phyloP scores from a whole-genome alignment of 2,888 invertebrate genomes.

The Leptura quadrifasciata region DNA sequence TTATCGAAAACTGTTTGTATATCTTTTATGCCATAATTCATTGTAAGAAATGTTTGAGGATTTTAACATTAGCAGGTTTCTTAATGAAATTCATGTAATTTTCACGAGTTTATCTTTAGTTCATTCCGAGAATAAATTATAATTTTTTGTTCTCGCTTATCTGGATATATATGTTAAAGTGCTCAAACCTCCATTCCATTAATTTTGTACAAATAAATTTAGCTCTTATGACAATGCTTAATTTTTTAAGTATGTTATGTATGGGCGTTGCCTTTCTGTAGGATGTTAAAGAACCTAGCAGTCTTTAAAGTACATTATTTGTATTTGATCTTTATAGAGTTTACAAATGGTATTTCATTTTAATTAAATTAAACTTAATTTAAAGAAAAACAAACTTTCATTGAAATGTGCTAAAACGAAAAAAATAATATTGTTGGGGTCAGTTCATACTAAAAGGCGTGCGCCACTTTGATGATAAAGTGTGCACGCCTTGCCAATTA shows the following conservation, averaged over 20 bases:
- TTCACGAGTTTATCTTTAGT: background rate
- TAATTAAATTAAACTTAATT: background rate
- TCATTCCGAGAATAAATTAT: background rate
- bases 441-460: too few relatives aligned
- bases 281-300: background rate
- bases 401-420: too few relatives aligned
- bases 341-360: background rate
- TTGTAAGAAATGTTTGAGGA: background rate
- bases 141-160: background rate
- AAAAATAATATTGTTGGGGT: too few relatives aligned
- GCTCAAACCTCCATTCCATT: background rate
- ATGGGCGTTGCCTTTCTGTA: background rate
- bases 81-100: conserved; percentile 11
- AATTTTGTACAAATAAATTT: background rate
- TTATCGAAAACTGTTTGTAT: conserved; percentile 23
- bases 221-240: background rate
- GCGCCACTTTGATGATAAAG: too few relatives aligned
- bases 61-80: conserved; percentile 8
- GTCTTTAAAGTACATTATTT: background rate
- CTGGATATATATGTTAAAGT: background rate
- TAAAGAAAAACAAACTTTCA: too few relatives aligned
- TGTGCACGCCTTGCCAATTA: too few relatives aligned
- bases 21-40: conserved; percentile 18
- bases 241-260: background rate
- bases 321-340: background rate